phyloP scores from a whole-genome alignment of 2,113 vertebrate genomes.

The Microtus montanus region DNA sequence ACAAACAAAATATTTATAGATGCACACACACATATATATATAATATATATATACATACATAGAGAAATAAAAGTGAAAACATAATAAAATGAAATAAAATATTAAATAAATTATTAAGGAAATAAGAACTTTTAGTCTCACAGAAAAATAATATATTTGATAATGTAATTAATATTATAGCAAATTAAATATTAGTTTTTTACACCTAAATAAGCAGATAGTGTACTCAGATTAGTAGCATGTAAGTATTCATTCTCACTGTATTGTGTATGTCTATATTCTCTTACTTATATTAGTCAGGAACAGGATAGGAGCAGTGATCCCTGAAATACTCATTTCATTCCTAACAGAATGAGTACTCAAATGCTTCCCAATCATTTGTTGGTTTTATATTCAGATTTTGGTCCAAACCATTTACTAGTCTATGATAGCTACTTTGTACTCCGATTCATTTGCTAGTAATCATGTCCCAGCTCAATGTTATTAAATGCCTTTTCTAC shows the following conservation, averaged over 20 bases:
- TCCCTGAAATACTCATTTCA: background rate
- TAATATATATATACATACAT: no score
- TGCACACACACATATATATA: no score
- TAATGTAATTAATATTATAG: constrained; percentile 1
- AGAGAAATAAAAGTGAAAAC: background rate
- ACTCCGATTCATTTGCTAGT: background rate
- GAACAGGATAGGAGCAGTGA: no score
- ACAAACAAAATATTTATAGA: no score
- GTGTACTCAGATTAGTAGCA: background rate
- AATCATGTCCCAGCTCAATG: background rate
- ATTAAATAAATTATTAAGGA: background rate
- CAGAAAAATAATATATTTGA: constrained; percentile 11
- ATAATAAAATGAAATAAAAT: background rate
- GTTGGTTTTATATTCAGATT: background rate
- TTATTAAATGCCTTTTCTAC: background rate
- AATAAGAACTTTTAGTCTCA: background rate
- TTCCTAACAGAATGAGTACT: background rate
- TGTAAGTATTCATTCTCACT: background rate
- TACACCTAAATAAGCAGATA: background rate
- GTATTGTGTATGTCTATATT: background rate
- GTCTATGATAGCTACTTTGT: background rate
- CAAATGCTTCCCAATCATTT: background rate
- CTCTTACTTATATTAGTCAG: background rate
- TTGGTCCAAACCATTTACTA: background rate
- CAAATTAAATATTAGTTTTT: constrained; percentile 1